phyloP scores from a whole-genome alignment of 2,113 vertebrate genomes.

The Hassar affinis region DNA sequence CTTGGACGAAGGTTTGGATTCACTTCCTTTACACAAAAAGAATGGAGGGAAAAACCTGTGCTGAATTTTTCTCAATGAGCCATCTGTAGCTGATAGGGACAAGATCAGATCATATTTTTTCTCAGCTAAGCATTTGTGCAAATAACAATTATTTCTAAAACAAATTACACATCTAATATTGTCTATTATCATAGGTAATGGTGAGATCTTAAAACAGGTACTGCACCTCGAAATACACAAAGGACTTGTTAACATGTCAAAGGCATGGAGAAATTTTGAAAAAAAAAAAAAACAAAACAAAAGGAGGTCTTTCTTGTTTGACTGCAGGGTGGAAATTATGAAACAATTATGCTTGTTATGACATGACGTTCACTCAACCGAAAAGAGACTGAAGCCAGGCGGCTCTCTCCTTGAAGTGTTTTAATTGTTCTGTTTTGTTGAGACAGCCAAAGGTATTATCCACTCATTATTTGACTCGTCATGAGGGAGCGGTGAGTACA shows the following conservation, averaged over 20 bases:
- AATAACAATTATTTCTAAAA: background rate
- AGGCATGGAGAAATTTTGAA: slow-evolving; percentile 15
- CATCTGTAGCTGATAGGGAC: background rate
- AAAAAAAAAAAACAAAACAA: slow-evolving; percentile 36
- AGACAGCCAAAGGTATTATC: slow-evolving; percentile 40
- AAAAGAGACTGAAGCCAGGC: slow-evolving; percentile 29
- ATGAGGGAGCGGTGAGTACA: slow-evolving; percentile 31
- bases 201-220: slow-evolving; percentile 18
- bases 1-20: slow-evolving; percentile 55
- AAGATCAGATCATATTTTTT: slow-evolving; percentile 1
- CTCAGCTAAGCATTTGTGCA: background rate
- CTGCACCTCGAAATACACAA: slow-evolving; percentile 14
- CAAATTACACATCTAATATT: background rate
- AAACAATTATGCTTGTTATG: slow-evolving; percentile 49
- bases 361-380: slow-evolving; percentile 44
- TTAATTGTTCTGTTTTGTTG: slow-evolving; percentile 57
- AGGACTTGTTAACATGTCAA: slow-evolving; percentile 50
- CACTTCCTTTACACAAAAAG: slow-evolving; percentile 7
- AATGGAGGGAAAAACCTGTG: slow-evolving; percentile 4
- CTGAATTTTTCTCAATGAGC: background rate
- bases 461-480: slow-evolving; percentile 40
- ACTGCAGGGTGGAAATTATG: slow-evolving; percentile 39
- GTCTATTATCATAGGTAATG: slow-evolving; percentile 11
- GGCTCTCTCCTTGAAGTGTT: slow-evolving; percentile 40
- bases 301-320: slow-evolving; percentile 33